Percentiles rank a stretch among this genome's conserved stretches.
Conservation (phyloP, 2,113 vertebrate genomes). For the Anoura caudifer region DNA sequence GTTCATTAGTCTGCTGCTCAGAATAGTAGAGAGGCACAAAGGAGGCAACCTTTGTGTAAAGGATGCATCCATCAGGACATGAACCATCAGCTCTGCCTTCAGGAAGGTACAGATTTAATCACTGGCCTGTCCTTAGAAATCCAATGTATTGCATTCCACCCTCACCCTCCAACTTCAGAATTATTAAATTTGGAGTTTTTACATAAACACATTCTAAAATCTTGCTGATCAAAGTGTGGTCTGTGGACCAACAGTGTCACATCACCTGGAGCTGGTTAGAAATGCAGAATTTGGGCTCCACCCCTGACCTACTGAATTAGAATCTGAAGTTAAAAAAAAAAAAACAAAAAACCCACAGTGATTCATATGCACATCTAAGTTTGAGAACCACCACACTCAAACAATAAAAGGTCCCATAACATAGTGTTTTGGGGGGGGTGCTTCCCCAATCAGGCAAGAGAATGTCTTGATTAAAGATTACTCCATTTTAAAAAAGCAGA, state of each 20-base stretch:
- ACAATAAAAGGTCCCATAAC: neutral
- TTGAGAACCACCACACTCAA: neutral
- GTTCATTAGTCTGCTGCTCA: neutral
- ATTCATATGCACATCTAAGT: neutral
- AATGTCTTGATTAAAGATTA: neutral
- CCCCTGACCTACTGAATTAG: neutral
- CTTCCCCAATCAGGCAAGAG: neutral
- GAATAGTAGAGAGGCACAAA: neutral
- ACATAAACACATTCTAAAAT: neutral
- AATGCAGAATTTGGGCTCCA: neutral
- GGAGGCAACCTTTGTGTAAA: neutral
- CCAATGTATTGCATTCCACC: neutral
- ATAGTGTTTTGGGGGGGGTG: neutral
- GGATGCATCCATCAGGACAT: neutral
- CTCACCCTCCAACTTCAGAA: neutral
- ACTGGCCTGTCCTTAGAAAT: neutral
- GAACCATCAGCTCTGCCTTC: neutral
- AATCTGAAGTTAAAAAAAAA: neutral
- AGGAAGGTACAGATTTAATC: neutral
- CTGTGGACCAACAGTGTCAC: neutral
- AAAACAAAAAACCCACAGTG: neutral
- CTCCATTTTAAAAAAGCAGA: constrained; percentile 11
- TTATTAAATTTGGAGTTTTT: neutral
- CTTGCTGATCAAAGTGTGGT: neutral
- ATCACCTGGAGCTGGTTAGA: neutral